Base-by-base conservation (phyloP, 2,888 invertebrate species). In the Leptopilina drosophilae region DNA sequence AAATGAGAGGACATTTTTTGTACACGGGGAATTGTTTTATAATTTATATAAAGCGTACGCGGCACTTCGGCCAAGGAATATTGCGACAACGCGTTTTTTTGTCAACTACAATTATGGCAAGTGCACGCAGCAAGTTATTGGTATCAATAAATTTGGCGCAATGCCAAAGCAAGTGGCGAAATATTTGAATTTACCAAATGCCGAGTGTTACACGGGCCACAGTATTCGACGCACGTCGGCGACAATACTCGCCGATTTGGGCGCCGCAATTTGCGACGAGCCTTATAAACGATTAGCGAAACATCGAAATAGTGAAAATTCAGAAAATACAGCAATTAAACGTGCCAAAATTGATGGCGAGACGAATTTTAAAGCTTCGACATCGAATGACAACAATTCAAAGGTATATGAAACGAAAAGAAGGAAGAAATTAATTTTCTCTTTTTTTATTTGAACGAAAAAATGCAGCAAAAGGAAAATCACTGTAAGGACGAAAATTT, bases 11-110 rank as follows among this genome's bases (percentile, higher is more conserved):
- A 40, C 26, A 40, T 65, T 62, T n/a, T 40, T 40, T n/a, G 65
- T 65, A 5, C 8, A 33, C 11, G 65, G 65, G 1, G 65, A 40
- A 42, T 40, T 40, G 12, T 40, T 26, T 40, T 33, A 40, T 14
- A 65, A 14, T 65, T 65, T 64, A 11, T 42, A 40, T 65, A 65
- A 65, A 42, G 5, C 33, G n/a, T 65, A 65, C 26, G 40, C 14
- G 7, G 33, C 40, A 6, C 5, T 65, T 2, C 42, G 65, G 14
- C 65, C 65, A 40, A 65, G 40, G n/a, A 42, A 62, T 20, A 62
- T 20, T 15, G 62, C 8, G 20, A 20, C 62, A 62, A 62, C 7
- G 1, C 62, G 62, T 8, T 62, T 62, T 20, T 62, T 62, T 20
- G 15, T 62, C 1, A 62, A 62, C 20, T 62, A 62, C 9, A 15